Base-by-base conservation (phyloP, 2,113 vertebrate species). In the Myrmophylax atrothorax region DNA sequence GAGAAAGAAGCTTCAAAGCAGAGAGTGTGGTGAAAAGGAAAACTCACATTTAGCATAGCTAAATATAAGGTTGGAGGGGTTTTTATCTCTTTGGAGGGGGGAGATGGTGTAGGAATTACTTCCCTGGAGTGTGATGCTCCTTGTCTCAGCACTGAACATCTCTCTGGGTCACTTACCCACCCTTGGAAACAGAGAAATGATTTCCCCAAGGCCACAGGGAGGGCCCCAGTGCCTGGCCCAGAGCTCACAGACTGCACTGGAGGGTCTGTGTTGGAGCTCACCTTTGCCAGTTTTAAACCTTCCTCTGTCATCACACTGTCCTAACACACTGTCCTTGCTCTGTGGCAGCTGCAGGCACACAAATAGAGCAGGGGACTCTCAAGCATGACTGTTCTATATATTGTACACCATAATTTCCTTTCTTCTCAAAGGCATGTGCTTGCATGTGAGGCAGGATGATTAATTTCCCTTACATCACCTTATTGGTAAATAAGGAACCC, bases 1-100 rank as follows among this genome's bases (percentile, higher is more conserved):
- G 80, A 86, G 69, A 97, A 97, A 28, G 95, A 97, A 83, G 96
- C 97, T 91, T 98, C 96, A 95, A 97, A 98, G 85, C 97, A 98
- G 89, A 97, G 97, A 91, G 91, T 89, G 77, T 93, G 98, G 97
- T 98, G 90, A 75, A 96, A 53, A 68, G n/a, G 40, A 69, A 67
- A 84, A 49, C 4, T 56, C 72, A 5, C 31, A 33, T 63, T 63
- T 49, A 44, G 35, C 35, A 12, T 17, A 56, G 35, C 26, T 77
- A 33, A 69, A 25, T 28, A 24, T 3, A 16, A 28, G 18, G 31
- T 31, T 35, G 40, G 12, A 50, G 35, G 18, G 29, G 7, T 3
- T 0, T 9, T n/a, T 42, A 17, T 28, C 16, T 49, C 20, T 52
- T 10, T 31, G 24, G 15, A 9, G 5, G 3, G 7, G 13, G 3